A percentile compares a stretch with the other conserved stretches of the same genome.
Evolutionary conservation across 2,888 invertebrate genomes (phyloP).

Genomic region (Patella pellucida): DNA sequence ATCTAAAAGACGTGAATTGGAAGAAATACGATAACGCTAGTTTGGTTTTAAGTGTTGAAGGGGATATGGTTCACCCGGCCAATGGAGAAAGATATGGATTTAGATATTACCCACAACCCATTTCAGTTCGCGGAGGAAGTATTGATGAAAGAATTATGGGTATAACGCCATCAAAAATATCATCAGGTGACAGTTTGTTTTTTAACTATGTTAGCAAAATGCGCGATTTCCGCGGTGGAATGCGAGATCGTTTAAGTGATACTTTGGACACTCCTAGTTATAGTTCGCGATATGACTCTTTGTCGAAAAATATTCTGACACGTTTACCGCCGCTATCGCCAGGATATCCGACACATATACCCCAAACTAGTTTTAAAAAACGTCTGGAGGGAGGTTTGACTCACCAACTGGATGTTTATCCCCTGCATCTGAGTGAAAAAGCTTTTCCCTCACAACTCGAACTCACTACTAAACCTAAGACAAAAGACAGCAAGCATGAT

Average conservation of each 20-base stretch:
- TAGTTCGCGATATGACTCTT: background rate
- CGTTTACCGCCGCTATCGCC: background rate
- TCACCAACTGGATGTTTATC: conserved; percentile 41
- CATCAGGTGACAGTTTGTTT: conserved; percentile 32
- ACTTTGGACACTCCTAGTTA: background rate
- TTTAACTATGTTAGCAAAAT: conserved; percentile 36
- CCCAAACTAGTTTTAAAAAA: conserved; percentile 37
- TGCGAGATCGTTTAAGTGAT: conserved; percentile 27
- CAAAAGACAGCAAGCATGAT: conserved; percentile 2
- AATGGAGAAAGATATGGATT: conserved; percentile 48
- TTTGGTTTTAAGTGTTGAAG: conserved; percentile 59
- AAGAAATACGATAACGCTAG: conserved; percentile 56
- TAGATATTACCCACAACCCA: conserved; percentile 57
- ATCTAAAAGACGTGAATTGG: conserved; percentile 46
- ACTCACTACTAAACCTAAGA: conserved; percentile 11
- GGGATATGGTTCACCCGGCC: conserved; percentile 50
- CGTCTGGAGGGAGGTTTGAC: conserved; percentile 35
- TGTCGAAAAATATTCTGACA: background rate
- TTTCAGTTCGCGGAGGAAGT: conserved; percentile 48
- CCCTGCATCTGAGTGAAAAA: conserved; percentile 35
- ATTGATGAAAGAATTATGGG: conserved; percentile 7
- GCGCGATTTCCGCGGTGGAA: conserved; percentile 29
- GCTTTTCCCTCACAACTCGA: conserved; percentile 28
- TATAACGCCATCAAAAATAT: background rate
- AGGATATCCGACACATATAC: conserved; percentile 1